Conservation (phyloP, 2,797 vertebrate genomes). For the Gymnopithys bicolor region DNA sequence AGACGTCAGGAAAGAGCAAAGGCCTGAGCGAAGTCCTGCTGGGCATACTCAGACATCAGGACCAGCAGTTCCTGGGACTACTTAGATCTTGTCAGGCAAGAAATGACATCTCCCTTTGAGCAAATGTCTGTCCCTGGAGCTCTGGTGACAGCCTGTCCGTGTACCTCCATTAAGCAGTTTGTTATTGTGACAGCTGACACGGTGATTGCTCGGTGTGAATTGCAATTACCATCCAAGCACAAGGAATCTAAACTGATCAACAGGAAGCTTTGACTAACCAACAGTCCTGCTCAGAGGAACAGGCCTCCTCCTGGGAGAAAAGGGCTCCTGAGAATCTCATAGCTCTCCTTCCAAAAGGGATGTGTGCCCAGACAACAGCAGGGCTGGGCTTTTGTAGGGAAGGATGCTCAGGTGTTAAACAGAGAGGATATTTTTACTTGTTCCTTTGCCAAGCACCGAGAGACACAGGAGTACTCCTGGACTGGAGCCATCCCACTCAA, state of each 20-base stretch:
- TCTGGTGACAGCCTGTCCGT: not conserved
- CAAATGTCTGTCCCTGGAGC: not conserved
- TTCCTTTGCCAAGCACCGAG: not conserved
- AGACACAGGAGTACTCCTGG: not conserved
- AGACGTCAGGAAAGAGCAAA: not conserved
- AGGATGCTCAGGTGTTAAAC: conserved; percentile 46
- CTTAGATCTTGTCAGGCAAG: not conserved
- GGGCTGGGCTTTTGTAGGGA: conserved; percentile 1
- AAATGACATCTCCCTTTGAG: conserved; percentile 32
- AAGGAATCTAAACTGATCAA: not conserved
- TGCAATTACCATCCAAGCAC: conserved; percentile 1
- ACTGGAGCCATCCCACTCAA: not conserved
- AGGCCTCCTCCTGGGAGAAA: not conserved
- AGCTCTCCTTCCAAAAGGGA: conserved; percentile 1
- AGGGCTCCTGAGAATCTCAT: not conserved
- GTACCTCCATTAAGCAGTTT: conserved; percentile 12
- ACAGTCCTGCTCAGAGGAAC: not conserved
- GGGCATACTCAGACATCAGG: not conserved
- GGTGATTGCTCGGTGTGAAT: not conserved
- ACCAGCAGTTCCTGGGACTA: not conserved
- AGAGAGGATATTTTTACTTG: not conserved
- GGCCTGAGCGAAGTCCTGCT: not conserved
- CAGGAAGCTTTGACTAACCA: not conserved
- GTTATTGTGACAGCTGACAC: conserved; percentile 37
- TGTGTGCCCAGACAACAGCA: conserved; percentile 44